These are phyloP conservation scores for Aphelenchoides bicaudatus DNA, from an alignment of 2,888 invertebrate species.

Conservation along the genomic window DNA sequence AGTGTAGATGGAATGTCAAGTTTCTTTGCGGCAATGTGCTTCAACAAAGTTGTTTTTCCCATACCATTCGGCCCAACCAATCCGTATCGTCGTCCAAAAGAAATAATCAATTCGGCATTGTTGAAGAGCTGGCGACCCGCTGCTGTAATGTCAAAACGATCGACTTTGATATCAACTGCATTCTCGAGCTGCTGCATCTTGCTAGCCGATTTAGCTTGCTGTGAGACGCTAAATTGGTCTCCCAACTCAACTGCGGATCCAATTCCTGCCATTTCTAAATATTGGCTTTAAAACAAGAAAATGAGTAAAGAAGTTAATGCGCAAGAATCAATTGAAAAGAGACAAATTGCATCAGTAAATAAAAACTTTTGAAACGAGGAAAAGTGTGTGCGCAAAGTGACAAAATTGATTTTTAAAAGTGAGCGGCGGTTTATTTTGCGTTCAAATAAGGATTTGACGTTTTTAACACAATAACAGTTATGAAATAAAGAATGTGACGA, in stretches of 20 bases:
- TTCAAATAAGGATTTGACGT: too few relatives aligned
- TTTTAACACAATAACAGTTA: too few relatives aligned
- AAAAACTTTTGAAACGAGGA: not conserved
- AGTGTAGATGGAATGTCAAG: conserved; percentile 92
- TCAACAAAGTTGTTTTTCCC: conserved; percentile 91
- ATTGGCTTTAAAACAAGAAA: not conserved
- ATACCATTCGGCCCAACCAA: conserved; percentile 98
- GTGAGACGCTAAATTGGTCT: conserved; percentile 90
- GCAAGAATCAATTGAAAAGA: too few relatives aligned
- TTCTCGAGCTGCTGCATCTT: conserved; percentile 73
- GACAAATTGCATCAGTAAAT: too few relatives aligned
- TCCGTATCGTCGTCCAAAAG: conserved; percentile 88
- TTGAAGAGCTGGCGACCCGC: conserved; percentile 94
- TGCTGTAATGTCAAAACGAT: conserved; percentile 94
- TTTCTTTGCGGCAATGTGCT: conserved; percentile 83
- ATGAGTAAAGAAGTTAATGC: not conserved
- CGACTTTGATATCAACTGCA: conserved; percentile 89
- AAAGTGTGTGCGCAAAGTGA: too few relatives aligned
- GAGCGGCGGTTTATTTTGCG: too few relatives aligned
- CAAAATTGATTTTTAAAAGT: too few relatives aligned
- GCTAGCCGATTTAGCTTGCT: conserved; percentile 68
- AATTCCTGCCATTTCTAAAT: conserved; percentile 48
- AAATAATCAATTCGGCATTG: conserved; percentile 87
- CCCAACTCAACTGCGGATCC: conserved; percentile 70
- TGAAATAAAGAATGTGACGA: too few relatives aligned